Evolutionary conservation across 2,113 vertebrate genomes (phyloP).

Genomic region (Charadrius vociferus): DNA sequence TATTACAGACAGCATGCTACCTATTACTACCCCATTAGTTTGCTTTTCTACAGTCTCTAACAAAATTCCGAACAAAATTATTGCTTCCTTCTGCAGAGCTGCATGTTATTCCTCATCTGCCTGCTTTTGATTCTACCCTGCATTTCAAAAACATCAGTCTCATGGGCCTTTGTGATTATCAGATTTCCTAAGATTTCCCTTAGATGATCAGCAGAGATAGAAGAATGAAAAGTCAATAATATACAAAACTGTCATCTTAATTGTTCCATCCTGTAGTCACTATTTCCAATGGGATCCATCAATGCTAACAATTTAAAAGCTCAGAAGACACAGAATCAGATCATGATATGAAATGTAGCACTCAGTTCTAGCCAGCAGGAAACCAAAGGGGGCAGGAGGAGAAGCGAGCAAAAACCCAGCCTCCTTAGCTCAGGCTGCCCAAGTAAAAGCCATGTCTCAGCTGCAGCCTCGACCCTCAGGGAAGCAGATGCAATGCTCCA

Average conservation of each 20-base stretch:
- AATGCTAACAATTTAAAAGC: not conserved
- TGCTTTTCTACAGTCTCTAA: not conserved
- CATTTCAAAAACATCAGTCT: not conserved
- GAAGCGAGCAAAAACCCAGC: accelerated
- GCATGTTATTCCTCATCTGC: not conserved
- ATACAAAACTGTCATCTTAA: not conserved
- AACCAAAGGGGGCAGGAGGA: not conserved
- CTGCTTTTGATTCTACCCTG: not conserved
- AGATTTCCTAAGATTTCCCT: not conserved
- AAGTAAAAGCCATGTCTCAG: not conserved
- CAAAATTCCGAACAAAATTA: not conserved
- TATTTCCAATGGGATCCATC: not conserved
- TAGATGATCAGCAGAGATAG: not conserved
- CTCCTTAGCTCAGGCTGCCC: not conserved
- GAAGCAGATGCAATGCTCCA: not conserved
- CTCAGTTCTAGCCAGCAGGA: not conserved
- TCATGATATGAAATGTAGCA: not conserved
- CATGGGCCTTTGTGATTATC: not conserved
- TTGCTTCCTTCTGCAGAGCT: not conserved
- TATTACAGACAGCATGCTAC: not conserved
- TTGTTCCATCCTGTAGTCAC: not conserved
- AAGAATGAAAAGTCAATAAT: not conserved
- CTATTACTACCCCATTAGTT: not conserved
- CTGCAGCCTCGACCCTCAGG: not conserved
- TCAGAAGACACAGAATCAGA: not conserved